These are phyloP conservation scores for Myotis davidii DNA, from an alignment of 2,113 vertebrate genomes.

Conservation along the genomic window DNA sequence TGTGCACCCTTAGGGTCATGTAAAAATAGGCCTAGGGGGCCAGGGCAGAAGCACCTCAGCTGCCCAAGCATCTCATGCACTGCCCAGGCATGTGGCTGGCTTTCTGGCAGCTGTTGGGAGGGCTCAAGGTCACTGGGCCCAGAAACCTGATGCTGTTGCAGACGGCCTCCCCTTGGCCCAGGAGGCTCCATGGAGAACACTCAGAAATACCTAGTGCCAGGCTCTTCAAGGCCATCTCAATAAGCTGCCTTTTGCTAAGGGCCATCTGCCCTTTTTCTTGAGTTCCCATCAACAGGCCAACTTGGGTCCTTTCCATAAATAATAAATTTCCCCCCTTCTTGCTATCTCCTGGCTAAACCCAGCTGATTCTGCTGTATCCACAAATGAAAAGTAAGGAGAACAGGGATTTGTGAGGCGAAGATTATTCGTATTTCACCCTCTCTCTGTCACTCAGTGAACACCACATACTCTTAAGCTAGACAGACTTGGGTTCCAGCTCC, in stretches of 20 bases:
- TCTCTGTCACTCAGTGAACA: neutral
- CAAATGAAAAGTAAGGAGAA: neutral
- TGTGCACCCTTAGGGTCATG: neutral
- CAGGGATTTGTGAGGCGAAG: neutral
- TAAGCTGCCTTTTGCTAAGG: neutral
- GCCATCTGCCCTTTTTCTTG: neutral
- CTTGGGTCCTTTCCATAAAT: constrained; percentile 45
- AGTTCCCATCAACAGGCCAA: constrained; percentile 30
- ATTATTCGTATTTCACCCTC: neutral
- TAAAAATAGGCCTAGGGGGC: constrained; percentile 73
- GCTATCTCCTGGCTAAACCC: neutral
- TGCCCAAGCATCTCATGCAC: constrained; percentile 61
- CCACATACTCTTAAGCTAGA: neutral
- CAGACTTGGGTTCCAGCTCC: neutral
- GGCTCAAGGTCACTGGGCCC: constrained; percentile 56
- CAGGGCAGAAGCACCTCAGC: constrained; percentile 53
- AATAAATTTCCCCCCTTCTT: neutral
- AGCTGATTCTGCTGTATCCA: neutral
- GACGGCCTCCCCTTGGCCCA: constrained; percentile 26
- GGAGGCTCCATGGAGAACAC: neutral
- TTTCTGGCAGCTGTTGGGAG: constrained; percentile 62
- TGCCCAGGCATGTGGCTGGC: constrained; percentile 44
- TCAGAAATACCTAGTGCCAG: no score
- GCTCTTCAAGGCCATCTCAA: neutral
- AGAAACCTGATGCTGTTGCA: constrained; percentile 58